Evolutionary conservation across 2,888 invertebrate genomes (phyloP).

Genomic region (Enchytraeus crypticus): DNA sequence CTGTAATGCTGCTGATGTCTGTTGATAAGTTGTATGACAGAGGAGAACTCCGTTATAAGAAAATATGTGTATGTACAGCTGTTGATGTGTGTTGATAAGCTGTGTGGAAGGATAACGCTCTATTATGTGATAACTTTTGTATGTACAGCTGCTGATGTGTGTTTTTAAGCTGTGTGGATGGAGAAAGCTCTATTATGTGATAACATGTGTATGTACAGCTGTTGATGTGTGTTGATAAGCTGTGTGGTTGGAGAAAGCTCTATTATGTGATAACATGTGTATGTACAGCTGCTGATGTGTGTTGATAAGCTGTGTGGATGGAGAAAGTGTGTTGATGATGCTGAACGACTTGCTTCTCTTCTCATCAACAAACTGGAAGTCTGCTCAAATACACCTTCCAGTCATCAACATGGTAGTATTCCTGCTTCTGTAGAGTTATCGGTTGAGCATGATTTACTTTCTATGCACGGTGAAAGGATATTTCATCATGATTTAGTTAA

Average conservation of each 20-base stretch:
- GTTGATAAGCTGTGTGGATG: conserved; percentile 1
- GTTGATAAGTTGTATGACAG: too few species aligned
- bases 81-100: too few species aligned
- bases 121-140: not conserved
- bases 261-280: not conserved
- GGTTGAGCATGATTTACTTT: too few species aligned
- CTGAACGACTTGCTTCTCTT: not conserved
- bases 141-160: not conserved
- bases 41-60: too few species aligned
- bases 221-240: not conserved
- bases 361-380: not conserved
- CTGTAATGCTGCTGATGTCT: too few species aligned
- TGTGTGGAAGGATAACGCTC: too few species aligned
- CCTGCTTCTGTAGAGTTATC: not conserved
- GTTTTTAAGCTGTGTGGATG: too few species aligned
- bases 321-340: not conserved
- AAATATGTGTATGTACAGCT: too few species aligned
- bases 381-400: not conserved
- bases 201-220: not conserved
- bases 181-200: not conserved
- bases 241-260: not conserved
- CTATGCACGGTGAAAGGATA: too few species aligned
- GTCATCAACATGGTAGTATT: not conserved
- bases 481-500: not conserved
- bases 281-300: not conserved